Conservation (phyloP, 2,113 vertebrate genomes). For the Saguinus imperator region DNA sequence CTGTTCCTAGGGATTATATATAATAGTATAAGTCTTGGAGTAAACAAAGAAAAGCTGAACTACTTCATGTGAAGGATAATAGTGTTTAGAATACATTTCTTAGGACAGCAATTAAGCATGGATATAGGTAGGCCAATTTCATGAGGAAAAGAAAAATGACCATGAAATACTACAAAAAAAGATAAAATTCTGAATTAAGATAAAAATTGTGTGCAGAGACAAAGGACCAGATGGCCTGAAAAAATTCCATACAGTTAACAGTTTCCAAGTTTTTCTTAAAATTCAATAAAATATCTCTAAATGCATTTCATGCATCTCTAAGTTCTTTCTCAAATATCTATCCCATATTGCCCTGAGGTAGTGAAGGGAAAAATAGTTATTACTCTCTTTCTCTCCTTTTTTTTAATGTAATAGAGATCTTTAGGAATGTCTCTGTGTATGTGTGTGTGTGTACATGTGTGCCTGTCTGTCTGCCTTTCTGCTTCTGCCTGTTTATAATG, state of each 20-base stretch:
- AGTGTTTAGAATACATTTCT: conserved; percentile 21
- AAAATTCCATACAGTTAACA: not conserved
- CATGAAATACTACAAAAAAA: not conserved
- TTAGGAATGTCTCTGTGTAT: not conserved
- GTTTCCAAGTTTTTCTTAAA: not conserved
- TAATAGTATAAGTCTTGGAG: conserved; percentile 24
- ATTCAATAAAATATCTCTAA: not conserved
- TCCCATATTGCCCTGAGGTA: not conserved
- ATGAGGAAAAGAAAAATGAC: conserved; percentile 33
- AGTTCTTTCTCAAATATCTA: not conserved
- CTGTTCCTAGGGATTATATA: not conserved
- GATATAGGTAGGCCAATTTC: conserved; percentile 2
- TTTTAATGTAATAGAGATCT: not conserved
- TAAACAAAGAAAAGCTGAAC: conserved; percentile 44
- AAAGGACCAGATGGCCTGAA: not conserved
- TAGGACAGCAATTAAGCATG: not conserved
- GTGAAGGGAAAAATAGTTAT: not conserved
- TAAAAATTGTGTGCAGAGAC: not conserved
- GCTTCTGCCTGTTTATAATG: not conserved
- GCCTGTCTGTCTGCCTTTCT: not conserved
- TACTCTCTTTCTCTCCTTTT: not conserved
- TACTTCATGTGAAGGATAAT: not conserved
- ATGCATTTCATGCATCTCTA: not conserved
- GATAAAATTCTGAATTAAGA: not conserved
- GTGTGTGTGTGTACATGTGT: not conserved